Base-by-base conservation (phyloP, 1,140 invertebrate species). In the Zaprionus ornatus region DNA sequence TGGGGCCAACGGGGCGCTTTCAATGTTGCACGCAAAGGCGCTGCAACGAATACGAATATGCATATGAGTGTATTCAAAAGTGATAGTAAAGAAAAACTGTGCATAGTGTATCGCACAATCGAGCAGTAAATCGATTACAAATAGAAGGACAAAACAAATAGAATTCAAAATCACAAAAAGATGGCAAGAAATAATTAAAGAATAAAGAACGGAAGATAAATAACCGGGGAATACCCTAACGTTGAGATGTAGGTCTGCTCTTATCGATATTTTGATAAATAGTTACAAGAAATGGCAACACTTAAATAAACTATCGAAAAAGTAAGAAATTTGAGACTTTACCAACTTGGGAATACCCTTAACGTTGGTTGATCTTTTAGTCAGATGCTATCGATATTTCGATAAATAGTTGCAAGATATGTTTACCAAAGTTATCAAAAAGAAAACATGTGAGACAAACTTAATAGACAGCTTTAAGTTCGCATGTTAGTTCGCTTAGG, bases 1-100 rank as follows among this genome's bases (percentile, higher is more conserved):
- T 25, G 50, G 29, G 4, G 25, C 12, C 15, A 55, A 45, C 2
- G 48, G 45, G n/a, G 37, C 25, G 55, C 37, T 62, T 69, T 69
- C 23, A 70, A 62, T 70, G 45, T 57, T 71, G 61, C 37, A 32
- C 50, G 56, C 40, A 64, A 48, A 64, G 13, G 32, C 66, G 66
- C 65, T 63, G 64, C 56, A 68, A 21, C 32, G 35, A 32, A 61
- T 61, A 68, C 60, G 15, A 56, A 74, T 27, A 48, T 73, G 63
- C 54, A 60, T 67, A 29, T 27, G 61, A 25, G 21, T 45, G 10
- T 54, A 23, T 12, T 25, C 27, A 27, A 35, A 25, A 60, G 25
- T 23, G 21, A 37, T 25, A 3, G 10, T 17, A 52, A 25, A 13
- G 9, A 10, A n/a, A 32, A 12, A 23, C 4, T 25, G 23, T 25